A percentile compares a stretch with the other conserved stretches of the same genome.
Conservation (phyloP, 2,888 invertebrate species). For the Sclerodermus sp. region DNA sequence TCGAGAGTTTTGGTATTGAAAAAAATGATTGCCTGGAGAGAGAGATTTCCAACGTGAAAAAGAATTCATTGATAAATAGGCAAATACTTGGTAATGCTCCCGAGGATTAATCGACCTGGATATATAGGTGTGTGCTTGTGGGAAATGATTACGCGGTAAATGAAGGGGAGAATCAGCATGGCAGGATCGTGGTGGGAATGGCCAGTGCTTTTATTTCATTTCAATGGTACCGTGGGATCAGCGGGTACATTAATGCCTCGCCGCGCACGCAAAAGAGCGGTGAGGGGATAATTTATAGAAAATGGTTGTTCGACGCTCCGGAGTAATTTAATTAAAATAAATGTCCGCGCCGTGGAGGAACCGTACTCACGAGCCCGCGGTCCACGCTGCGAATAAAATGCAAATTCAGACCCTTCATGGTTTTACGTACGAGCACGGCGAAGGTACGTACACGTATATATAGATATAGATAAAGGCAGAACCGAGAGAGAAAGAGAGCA, state of each 20-base stretch:
- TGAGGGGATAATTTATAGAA: slow-evolving; percentile 58
- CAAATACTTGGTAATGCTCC: neutral
- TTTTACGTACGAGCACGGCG: slow-evolving; percentile 13
- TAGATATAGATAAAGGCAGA: slow-evolving; percentile 35
- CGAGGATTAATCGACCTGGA: slow-evolving; percentile 27
- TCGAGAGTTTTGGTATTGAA: too few relatives aligned
- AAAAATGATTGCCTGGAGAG: too few relatives aligned
- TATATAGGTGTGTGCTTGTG: slow-evolving; percentile 38
- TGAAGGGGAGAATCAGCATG: slow-evolving; percentile 49
- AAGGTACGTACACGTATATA: too few relatives aligned
- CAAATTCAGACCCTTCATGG: slow-evolving; percentile 56
- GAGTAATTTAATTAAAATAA: slow-evolving; percentile 60
- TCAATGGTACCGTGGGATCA: slow-evolving; percentile 55
- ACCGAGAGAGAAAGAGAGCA: slow-evolving; percentile 17
- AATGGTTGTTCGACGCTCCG: slow-evolving; percentile 58
- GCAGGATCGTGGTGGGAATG: slow-evolving; percentile 35
- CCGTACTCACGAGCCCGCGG: slow-evolving; percentile 39
- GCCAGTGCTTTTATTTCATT: slow-evolving; percentile 55
- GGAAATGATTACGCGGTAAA: slow-evolving; percentile 54
- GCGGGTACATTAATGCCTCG: slow-evolving; percentile 55
- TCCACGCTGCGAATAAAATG: slow-evolving; percentile 56
- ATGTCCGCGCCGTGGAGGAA: slow-evolving; percentile 49
- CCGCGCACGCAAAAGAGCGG: slow-evolving; percentile 40
- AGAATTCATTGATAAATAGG: too few relatives aligned
- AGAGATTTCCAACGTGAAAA: too few relatives aligned